Base-by-base conservation (phyloP, 2,888 invertebrate genomes). In the Crepidodera aurea region DNA sequence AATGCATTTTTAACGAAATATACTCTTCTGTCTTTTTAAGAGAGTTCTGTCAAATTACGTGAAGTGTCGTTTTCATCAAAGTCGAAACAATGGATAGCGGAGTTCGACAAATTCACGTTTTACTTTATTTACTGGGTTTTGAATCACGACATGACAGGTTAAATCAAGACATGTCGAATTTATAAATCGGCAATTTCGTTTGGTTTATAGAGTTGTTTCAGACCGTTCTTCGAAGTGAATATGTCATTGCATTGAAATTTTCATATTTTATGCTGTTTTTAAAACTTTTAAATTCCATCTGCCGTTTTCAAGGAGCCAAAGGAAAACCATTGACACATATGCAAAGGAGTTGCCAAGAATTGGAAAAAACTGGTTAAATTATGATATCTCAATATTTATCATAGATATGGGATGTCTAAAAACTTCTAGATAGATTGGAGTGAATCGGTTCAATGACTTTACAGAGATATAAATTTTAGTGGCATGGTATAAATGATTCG, bases 401-500 rank as follows among this genome's bases (percentile, higher is more conserved):
- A n/a, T n/a, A n/a, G n/a, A n/a, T n/a, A n/a, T n/a, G n/a, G n/a
- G n/a, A n/a, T n/a, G n/a, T n/a, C n/a, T n/a, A n/a, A n/a, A n/a
- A n/a, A n/a, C n/a, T 22, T 22, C 6, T 22, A 22, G 22, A 4
- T 22, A 22, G 22, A 22, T 6, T 6, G 22, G 22, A 4, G 6
- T 22, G 6, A 22, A 22, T 22, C 22, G 29, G 48, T 48, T 48
- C 48, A 48, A 13, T 29, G 48, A 19, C 48, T 27, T 44, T 12
- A 25, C 44, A 6, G 2, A 34, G 40, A 18, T 40, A 18, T 18
- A 40, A 40, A 6, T 40, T 18, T 3, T 16, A 10, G 5, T 18
- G 10, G 8, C 18, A 27, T 48, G 48, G 12, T 13, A 48, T 27
- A 48, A 48, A 48, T 29, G 48, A 48, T 48, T 48, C 27, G 48